Evolutionary conservation across 2,113 vertebrate genomes (phyloP), one percentile per base, ranked within the genome.

Genomic region (Trogon melanurus): DNA sequence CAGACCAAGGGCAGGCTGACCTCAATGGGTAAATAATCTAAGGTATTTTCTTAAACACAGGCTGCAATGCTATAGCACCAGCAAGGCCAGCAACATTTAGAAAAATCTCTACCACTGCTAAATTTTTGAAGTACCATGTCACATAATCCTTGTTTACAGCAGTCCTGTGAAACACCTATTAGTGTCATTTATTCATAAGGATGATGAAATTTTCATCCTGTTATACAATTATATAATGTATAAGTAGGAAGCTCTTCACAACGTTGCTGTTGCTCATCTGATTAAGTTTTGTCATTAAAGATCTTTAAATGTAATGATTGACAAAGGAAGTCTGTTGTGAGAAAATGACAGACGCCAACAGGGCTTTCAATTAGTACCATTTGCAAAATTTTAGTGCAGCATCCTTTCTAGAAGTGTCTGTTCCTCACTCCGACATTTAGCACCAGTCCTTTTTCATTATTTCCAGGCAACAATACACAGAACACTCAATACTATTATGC

Each of bases 181-280:
- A 69, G 21, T 30, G 62, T 79, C 4, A 72, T 85, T 75, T 94
- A 61, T 85, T 88, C 5, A 1, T 69, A 76, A 85, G 34, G 25
- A 69, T 57, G 81, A 91, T 82, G 34, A 94, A 81, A 79, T 71
- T 82, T 34, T 60, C 34, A 72, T 93, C 65, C n/a, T 93, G 61
- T 60, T 91, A 67, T 25, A 30, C 16, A 91, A 54, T 89, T 78
- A 95, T 44, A 30, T 74, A 80, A 86, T 51, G 19, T 73, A 3
- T 75, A 91, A 88, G 70, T 85, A 94, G 66, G 85, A 96, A 91
- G 74, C 14, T 81, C 65, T 93, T 85, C 50, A 85, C 23, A 82
- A 27, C 34, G 25, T 75, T 79, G 23, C 45, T 75, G 23, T 67
- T 91, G 34, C 25, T 48, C 79, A 18, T 64, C 71, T 94, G 66